phyloP scores from a whole-genome alignment of 2,888 invertebrate genomes.

The Oligia fasciuncula region DNA sequence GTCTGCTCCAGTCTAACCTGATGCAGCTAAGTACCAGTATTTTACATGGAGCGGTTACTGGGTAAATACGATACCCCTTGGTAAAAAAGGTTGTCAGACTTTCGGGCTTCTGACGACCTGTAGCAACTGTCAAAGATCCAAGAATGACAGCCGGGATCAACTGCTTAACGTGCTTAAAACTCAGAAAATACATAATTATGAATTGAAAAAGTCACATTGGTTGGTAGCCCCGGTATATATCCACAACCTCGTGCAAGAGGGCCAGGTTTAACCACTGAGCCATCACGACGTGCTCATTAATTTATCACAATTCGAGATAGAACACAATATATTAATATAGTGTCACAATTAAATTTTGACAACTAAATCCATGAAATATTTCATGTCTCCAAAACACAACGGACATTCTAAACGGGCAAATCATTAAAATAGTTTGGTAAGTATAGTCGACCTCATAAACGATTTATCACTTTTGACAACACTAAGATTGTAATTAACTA shows the following conservation, averaged over 20 bases:
- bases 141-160: no score
- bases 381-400: neutral
- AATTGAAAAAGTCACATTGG: neutral
- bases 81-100: no score
- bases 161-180: no score
- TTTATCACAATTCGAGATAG: neutral
- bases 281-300: no score
- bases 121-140: neutral
- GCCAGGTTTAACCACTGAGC: neutral
- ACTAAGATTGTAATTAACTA: neutral
- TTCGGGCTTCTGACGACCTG: no score
- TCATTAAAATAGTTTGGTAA: neutral
- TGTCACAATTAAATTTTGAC: no score
- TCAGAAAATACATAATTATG: no score
- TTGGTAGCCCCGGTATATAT: neutral
- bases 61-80: neutral
- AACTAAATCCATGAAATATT: neutral
- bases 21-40: no score
- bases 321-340: neutral
- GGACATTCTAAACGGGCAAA: neutral
- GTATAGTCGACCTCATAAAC: neutral
- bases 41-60: no score
- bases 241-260: neutral
- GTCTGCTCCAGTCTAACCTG: no score
- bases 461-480: neutral